Conservation (phyloP, 2,888 invertebrate species). For the Eupeodes latifasciatus region DNA sequence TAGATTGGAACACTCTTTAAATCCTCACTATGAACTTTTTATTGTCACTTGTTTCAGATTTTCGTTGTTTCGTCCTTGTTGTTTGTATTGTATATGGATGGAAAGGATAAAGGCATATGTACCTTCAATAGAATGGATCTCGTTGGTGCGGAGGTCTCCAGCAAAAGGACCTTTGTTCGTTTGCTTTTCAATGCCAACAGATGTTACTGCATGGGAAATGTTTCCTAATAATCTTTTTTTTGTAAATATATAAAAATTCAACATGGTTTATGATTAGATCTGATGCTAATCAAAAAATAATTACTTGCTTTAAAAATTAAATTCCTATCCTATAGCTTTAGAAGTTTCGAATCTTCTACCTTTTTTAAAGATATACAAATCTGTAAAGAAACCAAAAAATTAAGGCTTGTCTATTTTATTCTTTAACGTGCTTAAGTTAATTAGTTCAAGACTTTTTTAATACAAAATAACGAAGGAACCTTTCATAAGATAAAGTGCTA, state of each 20-base stretch:
- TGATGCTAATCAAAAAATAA: too few relatives aligned
- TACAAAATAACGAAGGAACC: too few relatives aligned
- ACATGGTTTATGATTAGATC: background rate
- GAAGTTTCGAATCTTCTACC: too few relatives aligned
- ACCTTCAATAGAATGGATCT: background rate
- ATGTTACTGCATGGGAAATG: constrained; percentile 33
- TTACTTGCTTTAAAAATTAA: too few relatives aligned
- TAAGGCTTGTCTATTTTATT: too few relatives aligned
- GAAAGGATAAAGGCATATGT: background rate
- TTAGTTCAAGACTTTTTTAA: too few relatives aligned
- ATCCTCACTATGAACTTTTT: constrained; percentile 71
- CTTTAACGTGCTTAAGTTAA: too few relatives aligned
- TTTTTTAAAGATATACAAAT: too few relatives aligned
- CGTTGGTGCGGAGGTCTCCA: background rate
- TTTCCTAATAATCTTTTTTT: background rate
- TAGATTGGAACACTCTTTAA: constrained; percentile 69
- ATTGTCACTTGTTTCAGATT: constrained; percentile 73
- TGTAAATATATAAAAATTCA: background rate
- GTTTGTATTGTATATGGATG: background rate
- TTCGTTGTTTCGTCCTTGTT: constrained; percentile 40
- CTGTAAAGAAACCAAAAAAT: too few relatives aligned
- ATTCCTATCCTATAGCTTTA: too few relatives aligned
- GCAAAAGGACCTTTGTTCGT: constrained; percentile 36
- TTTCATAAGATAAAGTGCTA: too few relatives aligned
- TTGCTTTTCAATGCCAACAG: constrained; percentile 45